Evolutionary conservation across 2,113 vertebrate species (phyloP), one percentile per base, ranked within the genome.

Genomic region (Antigone vipio): DNA sequence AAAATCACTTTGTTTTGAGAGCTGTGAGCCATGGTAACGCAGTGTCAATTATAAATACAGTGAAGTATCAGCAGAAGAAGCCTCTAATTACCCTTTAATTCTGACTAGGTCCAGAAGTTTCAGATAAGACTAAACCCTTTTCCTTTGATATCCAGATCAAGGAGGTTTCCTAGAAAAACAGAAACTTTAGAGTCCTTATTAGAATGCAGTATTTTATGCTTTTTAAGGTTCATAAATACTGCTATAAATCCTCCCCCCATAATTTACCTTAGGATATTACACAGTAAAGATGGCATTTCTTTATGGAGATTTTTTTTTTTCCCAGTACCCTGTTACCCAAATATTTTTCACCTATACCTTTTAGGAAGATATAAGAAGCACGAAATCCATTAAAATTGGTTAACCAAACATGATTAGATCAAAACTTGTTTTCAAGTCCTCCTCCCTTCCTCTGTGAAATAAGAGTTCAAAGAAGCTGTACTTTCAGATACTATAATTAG

Each of bases 401-500:
- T 89, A 86, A 68, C 50, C 8, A 89, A 85, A 85, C 4, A 3
- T 79, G 64, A 79, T 88, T 66, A 89, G 82, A 92, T 93, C 76
- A 94, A 93, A 78, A 95, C 30, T 62, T 92, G 38, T 83, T 93
- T 95, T 78, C 76, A 62, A 11, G 81, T 85, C 60, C 63, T 93
- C 50, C 85, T 93, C 59, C 40, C 34, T 92, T 92, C 40, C 34
- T 73, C 45, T 83, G 24, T 84, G 76, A 91, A 95, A 78, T 24
- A 72, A 53, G 58, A 81, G 72, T 80, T 95, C 76, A 89, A 92
- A 85, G 64, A 86, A 90, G 52, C 66, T 77, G 15, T 77, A 79
- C 45, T 95, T 84, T 90, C 60, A 95, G 38, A 68, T 71, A 49
- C 55, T 94, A 50, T 96, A 91, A 97, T 97, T 94, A 94, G 58